Percentiles rank a stretch among this genome's conserved stretches.
phyloP scores from a whole-genome alignment of 2,113 vertebrate genomes.

The Otus sunia region DNA sequence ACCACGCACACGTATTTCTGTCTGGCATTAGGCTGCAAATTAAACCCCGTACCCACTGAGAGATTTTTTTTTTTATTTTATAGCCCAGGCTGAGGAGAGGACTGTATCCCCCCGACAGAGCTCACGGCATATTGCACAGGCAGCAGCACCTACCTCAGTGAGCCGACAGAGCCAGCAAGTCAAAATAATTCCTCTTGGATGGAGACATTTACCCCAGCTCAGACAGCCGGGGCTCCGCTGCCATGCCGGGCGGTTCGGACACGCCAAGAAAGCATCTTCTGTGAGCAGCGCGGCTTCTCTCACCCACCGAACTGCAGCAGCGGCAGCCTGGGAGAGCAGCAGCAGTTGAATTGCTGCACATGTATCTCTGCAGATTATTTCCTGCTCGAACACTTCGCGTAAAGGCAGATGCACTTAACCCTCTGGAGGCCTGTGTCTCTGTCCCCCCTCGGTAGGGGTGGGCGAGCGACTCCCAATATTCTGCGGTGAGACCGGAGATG shows the following conservation, averaged over 20 bases:
- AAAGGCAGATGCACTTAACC: slow-evolving; percentile 57
- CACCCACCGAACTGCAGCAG: slow-evolving; percentile 18
- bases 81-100: neutral
- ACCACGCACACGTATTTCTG: neutral
- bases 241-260: neutral
- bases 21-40: neutral
- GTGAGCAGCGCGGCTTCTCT: neutral
- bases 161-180: neutral
- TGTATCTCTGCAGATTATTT: slow-evolving; percentile 67
- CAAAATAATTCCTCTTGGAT: slow-evolving; percentile 18
- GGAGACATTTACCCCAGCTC: slow-evolving; percentile 23
- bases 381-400: slow-evolving; percentile 14
- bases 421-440: slow-evolving; percentile 25
- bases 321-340: slow-evolving; percentile 14
- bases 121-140: neutral
- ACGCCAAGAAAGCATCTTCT: slow-evolving; percentile 25
- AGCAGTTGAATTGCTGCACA: slow-evolving; percentile 57
- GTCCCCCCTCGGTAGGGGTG: neutral
- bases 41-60: neutral
- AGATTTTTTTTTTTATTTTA: neutral
- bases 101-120: neutral
- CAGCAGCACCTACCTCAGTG: slow-evolving; percentile 43
- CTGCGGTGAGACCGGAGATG: neutral
- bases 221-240: neutral
- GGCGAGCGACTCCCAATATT: neutral